Base-by-base conservation (phyloP, 2,797 vertebrate species). In the Falco biarmicus region DNA sequence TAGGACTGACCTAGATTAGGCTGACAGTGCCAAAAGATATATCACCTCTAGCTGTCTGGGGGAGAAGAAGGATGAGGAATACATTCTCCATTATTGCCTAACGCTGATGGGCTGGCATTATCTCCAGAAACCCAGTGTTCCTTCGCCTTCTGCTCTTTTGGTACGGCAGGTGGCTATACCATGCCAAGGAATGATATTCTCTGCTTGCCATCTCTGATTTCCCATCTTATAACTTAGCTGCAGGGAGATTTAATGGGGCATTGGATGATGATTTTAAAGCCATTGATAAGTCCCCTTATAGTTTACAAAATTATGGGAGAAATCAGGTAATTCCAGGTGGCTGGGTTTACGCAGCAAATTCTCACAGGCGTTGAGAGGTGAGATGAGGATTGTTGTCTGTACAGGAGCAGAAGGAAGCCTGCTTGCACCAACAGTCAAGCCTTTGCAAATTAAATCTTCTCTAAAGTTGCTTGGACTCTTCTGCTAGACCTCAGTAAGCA, bases 1-100 rank as follows among this genome's bases (percentile, higher is more conserved):
- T 98, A 97, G 94, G 95, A 98, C 97, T 97, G 97, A 98, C 98
- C 98, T 98, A 98, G 98, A 98, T 98, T 98, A 98, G 97, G 96
- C 92, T 98, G 98, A 98, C 97, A 98, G 95, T 96, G 95, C 97
- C 96, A 98, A 96, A 98, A 98, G 98, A 98, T 97, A 68, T 97
- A 98, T 98, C 96, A 96, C 97, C 94, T 84, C 85, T 90, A 93
- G 94, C 97, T 98, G 97, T 98, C 98, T 96, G 80, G 81, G 82
- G 63, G 68, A 97, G 92, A 98, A 98, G 98, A 98, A 96, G 94
- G 90, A 98, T 97, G 97, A 96, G 95, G 86, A 97, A 97, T 97
- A 97, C 95, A 97, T 98, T 97, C 96, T 96, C 98, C 97, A 97
- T 98, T 98, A 98, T 96, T 96, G 86, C 95, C 80, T 96, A 96